These are phyloP conservation scores for Zaprionus lachaisei DNA, from an alignment of 1,140 invertebrate species.

Conservation along the genomic window DNA sequence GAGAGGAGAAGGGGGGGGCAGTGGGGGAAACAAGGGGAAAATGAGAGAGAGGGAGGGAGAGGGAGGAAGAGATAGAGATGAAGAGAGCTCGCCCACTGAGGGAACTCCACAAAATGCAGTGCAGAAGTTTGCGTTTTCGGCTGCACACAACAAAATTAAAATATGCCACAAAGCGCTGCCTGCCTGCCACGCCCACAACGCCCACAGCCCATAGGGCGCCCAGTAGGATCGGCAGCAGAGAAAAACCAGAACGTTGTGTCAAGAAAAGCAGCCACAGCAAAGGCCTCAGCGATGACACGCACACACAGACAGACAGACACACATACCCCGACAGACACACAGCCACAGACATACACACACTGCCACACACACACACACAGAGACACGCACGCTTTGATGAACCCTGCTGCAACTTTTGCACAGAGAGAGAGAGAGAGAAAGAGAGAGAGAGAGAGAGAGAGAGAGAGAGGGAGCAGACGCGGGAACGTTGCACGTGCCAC, in stretches of 20 bases:
- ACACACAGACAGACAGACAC: constrained; percentile 3
- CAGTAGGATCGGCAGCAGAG: not conserved
- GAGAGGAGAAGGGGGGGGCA: constrained; percentile 9
- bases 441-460: not conserved
- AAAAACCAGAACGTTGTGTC: constrained; percentile 47
- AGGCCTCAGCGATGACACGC: constrained; percentile 59
- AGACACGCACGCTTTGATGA: constrained; percentile 34
- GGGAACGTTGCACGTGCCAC: constrained; percentile 21
- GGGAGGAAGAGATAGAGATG: not conserved
- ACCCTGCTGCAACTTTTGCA: constrained; percentile 35
- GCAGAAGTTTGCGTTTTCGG: constrained; percentile 70
- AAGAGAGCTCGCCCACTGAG: not conserved
- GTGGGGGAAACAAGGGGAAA: not conserved
- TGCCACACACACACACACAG: not conserved
- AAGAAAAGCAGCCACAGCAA: constrained; percentile 74
- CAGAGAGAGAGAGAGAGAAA: not conserved
- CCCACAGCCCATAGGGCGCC: not conserved
- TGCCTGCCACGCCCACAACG: not conserved
- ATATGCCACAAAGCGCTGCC: constrained; percentile 71
- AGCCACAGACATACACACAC: constrained; percentile 53
- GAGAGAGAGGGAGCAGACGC: not conserved
- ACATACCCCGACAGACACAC: not conserved
- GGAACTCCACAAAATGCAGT: constrained; percentile 24
- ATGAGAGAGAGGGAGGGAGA: not conserved
- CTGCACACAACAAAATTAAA: constrained; percentile 73